These are phyloP conservation scores for Zhengitettix transpicula DNA, from an alignment of 2,888 invertebrate species.

Conservation along the genomic window DNA sequence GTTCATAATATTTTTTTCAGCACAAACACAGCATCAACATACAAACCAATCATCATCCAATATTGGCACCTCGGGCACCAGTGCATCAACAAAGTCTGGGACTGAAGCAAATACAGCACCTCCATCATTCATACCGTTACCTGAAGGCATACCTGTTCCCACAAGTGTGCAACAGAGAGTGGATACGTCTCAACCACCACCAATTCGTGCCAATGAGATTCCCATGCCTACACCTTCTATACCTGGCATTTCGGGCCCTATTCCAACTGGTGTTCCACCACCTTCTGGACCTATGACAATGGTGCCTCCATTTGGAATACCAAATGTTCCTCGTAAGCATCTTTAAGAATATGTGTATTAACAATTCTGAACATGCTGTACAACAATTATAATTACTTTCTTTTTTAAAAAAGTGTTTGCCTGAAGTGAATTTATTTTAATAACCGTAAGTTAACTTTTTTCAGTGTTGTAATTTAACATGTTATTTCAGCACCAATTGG, in stretches of 20 bases:
- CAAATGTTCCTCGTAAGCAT: constrained; percentile 25
- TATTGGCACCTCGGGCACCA: neutral
- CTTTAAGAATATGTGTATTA: neutral
- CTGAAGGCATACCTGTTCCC: constrained; percentile 16
- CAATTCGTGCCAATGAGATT: constrained; percentile 2
- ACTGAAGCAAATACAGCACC: constrained; percentile 16
- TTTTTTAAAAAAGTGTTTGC: neutral
- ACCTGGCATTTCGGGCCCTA: constrained; percentile 17
- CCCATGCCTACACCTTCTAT: constrained; percentile 3
- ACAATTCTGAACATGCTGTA: neutral
- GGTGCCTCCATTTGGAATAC: constrained; percentile 21
- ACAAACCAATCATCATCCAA: constrained; percentile 5
- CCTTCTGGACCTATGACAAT: constrained; percentile 16
- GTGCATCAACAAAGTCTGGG: constrained; percentile 4
- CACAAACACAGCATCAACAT: constrained; percentile 17
- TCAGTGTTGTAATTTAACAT: constrained; percentile 7
- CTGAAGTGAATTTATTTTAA: constrained; percentile 1
- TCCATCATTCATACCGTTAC: constrained; percentile 18
- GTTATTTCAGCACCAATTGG: constrained; percentile 34
- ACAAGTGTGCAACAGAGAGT: constrained; percentile 20
- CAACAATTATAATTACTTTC: neutral
- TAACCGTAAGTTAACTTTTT: neutral
- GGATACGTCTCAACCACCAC: constrained; percentile 48
- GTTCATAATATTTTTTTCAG: constrained; percentile 12
- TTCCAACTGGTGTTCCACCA: constrained; percentile 23